Evolutionary conservation across 2,888 invertebrate genomes (phyloP), one percentile per base, ranked within the genome.

Genomic region (Gandaritis pyraliata): DNA sequence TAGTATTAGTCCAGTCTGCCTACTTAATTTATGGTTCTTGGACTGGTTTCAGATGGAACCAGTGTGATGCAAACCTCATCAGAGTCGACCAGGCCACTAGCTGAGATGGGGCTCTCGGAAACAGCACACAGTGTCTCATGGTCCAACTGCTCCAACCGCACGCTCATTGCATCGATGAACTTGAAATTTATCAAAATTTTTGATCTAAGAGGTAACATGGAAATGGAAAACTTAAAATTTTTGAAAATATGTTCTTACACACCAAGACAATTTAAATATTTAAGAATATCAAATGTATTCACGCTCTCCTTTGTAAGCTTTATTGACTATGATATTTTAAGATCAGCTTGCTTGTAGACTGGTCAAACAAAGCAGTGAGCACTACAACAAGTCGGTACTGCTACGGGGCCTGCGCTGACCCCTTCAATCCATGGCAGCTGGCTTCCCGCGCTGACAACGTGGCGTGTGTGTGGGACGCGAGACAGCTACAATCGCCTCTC

Each of bases 101-200:
- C 95, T 7, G 97, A 97, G 82, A 94, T 96, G 88, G 97, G 97
- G 0, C 92, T 96, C 16, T 96, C 97, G 0, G 98, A 98, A 86
- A 95, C 95, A 0, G 95, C 96, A 0, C 95, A 97, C 85, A 97
- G 97, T 5, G 92, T 98, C 30, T 94, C 96, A 43, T 98, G 98
- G 98, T 95, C 96, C 62, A 93, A 94, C 69, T 94, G 94, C 69
- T 94, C 95, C 62, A 94, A 95, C 55, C 95, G 96, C 71, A 94
- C 96, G 2, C 93, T 98, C 36, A 94, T 97, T 1, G 95, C 97
- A n/a, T 98, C 98, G 49, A 96, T 98, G 94, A 98, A 97, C 86
- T 94, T 95, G 74, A 98, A 98, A 77, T 95, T 95, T 75, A 94
- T 99, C 46, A 97, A 97, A 86, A 93, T 98, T 38, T 96, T 97